Evolutionary conservation across 2,113 vertebrate genomes (phyloP), one percentile per base, ranked within the genome.

Genomic region (Paracanthobrama guichenoti): DNA sequence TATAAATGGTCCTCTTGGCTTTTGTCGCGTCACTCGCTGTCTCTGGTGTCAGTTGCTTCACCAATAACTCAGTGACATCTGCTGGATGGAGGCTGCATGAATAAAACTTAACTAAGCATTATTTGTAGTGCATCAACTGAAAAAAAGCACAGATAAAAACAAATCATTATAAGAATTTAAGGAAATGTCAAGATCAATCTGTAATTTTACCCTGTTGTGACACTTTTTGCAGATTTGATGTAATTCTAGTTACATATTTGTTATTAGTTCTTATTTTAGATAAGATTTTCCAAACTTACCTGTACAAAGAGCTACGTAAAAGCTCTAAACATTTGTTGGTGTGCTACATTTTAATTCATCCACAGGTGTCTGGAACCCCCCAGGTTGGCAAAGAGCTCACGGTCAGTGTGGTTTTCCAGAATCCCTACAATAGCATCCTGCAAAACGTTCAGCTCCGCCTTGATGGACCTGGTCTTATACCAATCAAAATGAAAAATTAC

Each of bases 381-480:
- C 64, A 10, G 62, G 77, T 92, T 26, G 16, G 81, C 2, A 67
- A 77, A 20, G n/a, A 89, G 6, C 93, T 94, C 90, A 86, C 83
- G 2, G 92, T 94, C 75, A 92, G 48, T 0, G 91, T 97, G 26
- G 90, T 95, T 85, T 98, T 98, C 90, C 95, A 92, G 86, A 98
- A 98, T 76, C 92, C 94, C 24, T 88, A 95, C 78, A 87, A 85
- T 67, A 90, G 94, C 81, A 28, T 82, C 0, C 91, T 98, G 76
- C 11, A 82, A 2, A 88, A 96, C 0, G 89, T 95, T 42, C 60
- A 5, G 0, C 69, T 98, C 13, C 86, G 88, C 71, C 87, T 97
- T 0, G 97, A 97, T 84, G 96, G 96, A 53, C 90, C 96, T 0
- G 94, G 95, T 0, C 50, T 96, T 50, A 85, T 93, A 31, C 82